Conservation (phyloP, 2,797 vertebrate species). For the Enteromius viviparus region DNA sequence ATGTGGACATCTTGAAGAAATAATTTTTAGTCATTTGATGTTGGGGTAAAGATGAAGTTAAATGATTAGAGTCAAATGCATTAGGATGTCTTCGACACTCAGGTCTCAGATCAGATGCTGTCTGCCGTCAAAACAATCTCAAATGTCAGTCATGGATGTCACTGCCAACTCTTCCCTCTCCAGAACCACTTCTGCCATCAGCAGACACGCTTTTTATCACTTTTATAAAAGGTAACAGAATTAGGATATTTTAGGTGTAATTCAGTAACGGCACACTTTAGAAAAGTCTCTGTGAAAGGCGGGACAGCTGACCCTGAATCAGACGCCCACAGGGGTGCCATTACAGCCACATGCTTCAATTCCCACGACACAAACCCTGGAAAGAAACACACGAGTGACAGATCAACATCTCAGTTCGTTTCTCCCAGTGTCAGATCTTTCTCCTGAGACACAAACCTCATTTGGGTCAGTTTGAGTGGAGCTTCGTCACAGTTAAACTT, state of each 20-base stretch:
- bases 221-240: background rate
- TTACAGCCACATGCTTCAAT: background rate
- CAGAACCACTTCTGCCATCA: background rate
- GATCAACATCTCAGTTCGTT: too few species aligned
- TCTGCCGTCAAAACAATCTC: constrained; percentile 10
- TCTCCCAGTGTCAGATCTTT: background rate
- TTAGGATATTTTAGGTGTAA: background rate
- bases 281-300: background rate
- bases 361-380: background rate
- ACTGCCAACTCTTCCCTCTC: background rate
- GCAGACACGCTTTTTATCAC: background rate
- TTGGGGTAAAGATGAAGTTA: background rate
- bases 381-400: background rate
- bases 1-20: background rate
- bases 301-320: constrained; percentile 20
- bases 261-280: background rate
- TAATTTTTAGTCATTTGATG: background rate
- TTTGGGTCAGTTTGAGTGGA: background rate
- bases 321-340: background rate
- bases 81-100: background rate
- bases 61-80: background rate
- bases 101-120: background rate
- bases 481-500: background rate
- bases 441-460: background rate
- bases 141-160: background rate